Percentiles rank a stretch among this genome's conserved stretches.
phyloP scores from a whole-genome alignment of 2,888 invertebrate species.

The Cheilosia grossa region DNA sequence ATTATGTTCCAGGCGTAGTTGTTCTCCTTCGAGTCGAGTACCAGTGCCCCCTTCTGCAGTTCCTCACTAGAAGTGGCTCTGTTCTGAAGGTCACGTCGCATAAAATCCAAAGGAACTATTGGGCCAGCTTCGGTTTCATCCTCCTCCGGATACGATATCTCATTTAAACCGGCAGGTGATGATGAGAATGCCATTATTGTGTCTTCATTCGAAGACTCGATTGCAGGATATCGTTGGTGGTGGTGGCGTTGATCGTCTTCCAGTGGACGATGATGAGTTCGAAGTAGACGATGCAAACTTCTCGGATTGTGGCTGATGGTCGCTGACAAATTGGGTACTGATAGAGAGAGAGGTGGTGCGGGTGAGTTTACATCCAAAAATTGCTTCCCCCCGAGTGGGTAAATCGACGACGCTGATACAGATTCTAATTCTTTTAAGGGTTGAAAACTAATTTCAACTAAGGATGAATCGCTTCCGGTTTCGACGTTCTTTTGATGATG shows the following conservation, averaged over 20 bases:
- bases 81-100: slow-evolving; percentile 41
- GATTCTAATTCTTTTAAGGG: slow-evolving; percentile 73
- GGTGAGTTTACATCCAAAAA: slow-evolving; percentile 44
- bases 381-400: slow-evolving; percentile 48
- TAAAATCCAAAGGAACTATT: slow-evolving; percentile 36
- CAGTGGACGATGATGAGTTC: slow-evolving; percentile 31
- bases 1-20: slow-evolving; percentile 29
- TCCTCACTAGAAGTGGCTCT: slow-evolving; percentile 22
- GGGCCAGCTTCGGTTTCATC: slow-evolving; percentile 38
- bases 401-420: slow-evolving; percentile 36
- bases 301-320: slow-evolving; percentile 20
- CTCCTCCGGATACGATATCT: slow-evolving; percentile 56
- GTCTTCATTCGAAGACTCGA: slow-evolving; percentile 39
- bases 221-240: slow-evolving; percentile 61
- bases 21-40: slow-evolving; percentile 4
- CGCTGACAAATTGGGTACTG: slow-evolving; percentile 31
- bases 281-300: slow-evolving; percentile 47
- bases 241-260: slow-evolving; percentile 39
- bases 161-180: slow-evolving; percentile 56
- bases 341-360: not conserved
- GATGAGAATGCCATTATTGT: slow-evolving; percentile 34
- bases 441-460: slow-evolving; percentile 75
- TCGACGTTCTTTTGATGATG: slow-evolving; percentile 60
- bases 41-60: not conserved
- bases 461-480: slow-evolving; percentile 75